phyloP scores from a whole-genome alignment of 2,888 invertebrate genomes.

The Drosophila mayaguana region DNA sequence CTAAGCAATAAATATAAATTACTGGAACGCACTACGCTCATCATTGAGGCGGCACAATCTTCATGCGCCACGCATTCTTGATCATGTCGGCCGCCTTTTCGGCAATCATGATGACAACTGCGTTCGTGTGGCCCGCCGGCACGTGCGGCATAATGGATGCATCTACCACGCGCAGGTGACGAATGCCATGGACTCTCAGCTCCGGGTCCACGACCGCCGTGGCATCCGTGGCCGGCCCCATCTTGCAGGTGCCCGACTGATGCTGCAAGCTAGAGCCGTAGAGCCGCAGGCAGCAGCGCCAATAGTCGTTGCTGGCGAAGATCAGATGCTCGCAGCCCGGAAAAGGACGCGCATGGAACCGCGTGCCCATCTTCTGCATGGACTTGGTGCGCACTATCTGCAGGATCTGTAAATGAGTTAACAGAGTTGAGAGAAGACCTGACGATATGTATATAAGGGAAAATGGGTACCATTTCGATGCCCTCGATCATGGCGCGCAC shows the following conservation, averaged over 20 bases:
- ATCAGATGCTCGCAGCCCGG: constrained; percentile 88
- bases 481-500: constrained; percentile 91
- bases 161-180: constrained; percentile 86
- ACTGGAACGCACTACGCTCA: neutral
- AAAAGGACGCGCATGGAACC: constrained; percentile 87
- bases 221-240: constrained; percentile 87
- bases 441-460: neutral
- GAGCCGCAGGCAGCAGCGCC: constrained; percentile 90
- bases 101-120: constrained; percentile 87
- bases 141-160: constrained; percentile 88
- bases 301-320: constrained; percentile 90
- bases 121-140: constrained; percentile 87
- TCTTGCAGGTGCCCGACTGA: constrained; percentile 89
- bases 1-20: constrained; percentile 58
- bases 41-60: constrained; percentile 27
- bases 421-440: no score
- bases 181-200: constrained; percentile 87
- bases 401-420: constrained; percentile 85
- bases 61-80: constrained; percentile 85
- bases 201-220: constrained; percentile 88
- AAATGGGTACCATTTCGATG: constrained; percentile 87
- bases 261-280: constrained; percentile 91
- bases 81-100: constrained; percentile 88
- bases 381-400: constrained; percentile 86
- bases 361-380: constrained; percentile 86